Base-by-base conservation (phyloP, 2,888 invertebrate genomes). In the Papilio elwesi region DNA sequence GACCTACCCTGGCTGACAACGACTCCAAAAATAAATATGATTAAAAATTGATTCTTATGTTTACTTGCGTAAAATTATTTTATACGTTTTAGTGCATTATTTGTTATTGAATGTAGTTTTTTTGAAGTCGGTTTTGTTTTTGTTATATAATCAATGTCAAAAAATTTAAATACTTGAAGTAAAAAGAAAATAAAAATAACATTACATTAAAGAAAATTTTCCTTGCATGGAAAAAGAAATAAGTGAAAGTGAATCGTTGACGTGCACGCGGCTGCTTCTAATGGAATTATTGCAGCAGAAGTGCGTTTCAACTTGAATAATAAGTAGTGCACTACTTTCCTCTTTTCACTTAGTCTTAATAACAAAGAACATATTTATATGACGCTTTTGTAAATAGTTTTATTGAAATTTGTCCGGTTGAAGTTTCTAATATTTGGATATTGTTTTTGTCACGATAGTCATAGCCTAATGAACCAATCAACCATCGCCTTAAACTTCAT, bases 231-330 rank as follows among this genome's bases (percentile, higher is more conserved):
- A 85, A 83, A 62, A 87, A 86, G 78, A 81, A 77, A 76, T 74
- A 66, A 87, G 90, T 87, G 91, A 92, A 91, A 91, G 90, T 88
- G 78, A 26, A 26, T 26, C 26, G 84, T 76, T 78, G 80, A 73
- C 78, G 82, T 77, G 80, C 85, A 87, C 85, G 85, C 87, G 81
- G 80, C 76, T 78, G 78, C 76, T 80, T 80, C 83, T 77, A 84
- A 86, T 88, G 82, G 83, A 89, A 88, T 87, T 86, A 89, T 86
- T 87, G 87, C 86, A 88, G 84, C 85, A 77, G 79, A 84, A 87
- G 80, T 86, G 87, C 84, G 86, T 87, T 87, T 82, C 76, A 78
- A 86, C 84, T 82, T 76, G 80, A 81, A 84, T 80, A 78, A 79
- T 80, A 78, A 81, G 80, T 77, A 77, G 76, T 73, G 77, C 79